phyloP scores from a whole-genome alignment of 2,113 vertebrate species.

The Cyprinodon variegatus region DNA sequence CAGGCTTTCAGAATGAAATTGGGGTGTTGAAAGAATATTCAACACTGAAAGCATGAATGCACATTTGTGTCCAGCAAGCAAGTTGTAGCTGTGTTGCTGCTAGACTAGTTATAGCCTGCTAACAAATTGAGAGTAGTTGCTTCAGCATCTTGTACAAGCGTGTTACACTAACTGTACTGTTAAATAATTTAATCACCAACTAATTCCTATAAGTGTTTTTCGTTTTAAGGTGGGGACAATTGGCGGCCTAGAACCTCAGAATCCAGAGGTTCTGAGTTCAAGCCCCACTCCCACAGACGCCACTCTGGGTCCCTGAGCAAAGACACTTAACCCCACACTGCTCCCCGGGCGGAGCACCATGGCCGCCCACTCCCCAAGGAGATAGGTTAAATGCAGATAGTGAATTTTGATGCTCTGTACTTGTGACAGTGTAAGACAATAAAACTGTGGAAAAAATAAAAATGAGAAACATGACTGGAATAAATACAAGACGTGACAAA shows the following conservation, averaged over 20 bases:
- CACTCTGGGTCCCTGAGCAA: too few species aligned
- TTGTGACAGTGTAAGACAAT: too few species aligned
- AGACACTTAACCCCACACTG: too few species aligned
- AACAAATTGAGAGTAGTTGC: not conserved
- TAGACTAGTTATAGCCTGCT: not conserved
- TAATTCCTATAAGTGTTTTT: not conserved
- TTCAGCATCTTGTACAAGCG: not conserved
- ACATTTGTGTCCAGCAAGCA: not conserved
- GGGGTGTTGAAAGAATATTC: not conserved
- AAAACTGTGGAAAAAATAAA: too few species aligned
- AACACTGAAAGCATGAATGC: not conserved
- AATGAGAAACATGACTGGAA: not conserved
- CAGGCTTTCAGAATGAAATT: not conserved
- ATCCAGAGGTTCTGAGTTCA: too few species aligned
- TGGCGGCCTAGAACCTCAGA: too few species aligned
- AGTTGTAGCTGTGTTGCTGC: not conserved
- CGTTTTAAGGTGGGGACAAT: not conserved
- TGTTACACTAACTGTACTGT: not conserved
- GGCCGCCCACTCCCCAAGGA: too few species aligned
- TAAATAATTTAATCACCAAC: not conserved
- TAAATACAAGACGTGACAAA: not conserved
- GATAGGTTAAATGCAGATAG: too few species aligned
- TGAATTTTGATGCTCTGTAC: too few species aligned
- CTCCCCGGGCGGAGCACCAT: too few species aligned
- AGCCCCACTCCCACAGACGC: too few species aligned